phyloP scores from a whole-genome alignment of 2,888 invertebrate species.

The Agonopterix alstromeriana region DNA sequence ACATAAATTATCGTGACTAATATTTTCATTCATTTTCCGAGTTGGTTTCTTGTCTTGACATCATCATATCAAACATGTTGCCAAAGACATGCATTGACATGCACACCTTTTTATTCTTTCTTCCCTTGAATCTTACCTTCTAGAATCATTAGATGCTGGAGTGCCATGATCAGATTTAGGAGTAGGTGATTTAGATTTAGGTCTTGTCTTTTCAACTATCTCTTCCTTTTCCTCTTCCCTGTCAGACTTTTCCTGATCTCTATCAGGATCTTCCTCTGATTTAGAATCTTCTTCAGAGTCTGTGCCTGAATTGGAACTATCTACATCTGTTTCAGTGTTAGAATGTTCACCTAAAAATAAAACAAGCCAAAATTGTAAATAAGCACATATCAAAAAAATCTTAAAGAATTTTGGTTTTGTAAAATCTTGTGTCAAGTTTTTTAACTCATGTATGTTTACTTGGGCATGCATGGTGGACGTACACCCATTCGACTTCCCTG shows the following conservation, averaged over 20 bases:
- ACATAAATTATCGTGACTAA: no score
- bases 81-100: background rate
- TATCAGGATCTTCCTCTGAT: slow-evolving; percentile 51
- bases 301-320: slow-evolving; percentile 54
- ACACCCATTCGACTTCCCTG: no score
- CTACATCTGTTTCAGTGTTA: slow-evolving; percentile 70
- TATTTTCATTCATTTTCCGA: no score
- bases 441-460: background rate
- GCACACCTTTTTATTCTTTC: background rate
- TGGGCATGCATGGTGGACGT: no score
- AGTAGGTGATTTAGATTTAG: slow-evolving; percentile 52
- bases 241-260: slow-evolving; percentile 36
- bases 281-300: slow-evolving; percentile 62
- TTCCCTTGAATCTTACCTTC: slow-evolving; percentile 33
- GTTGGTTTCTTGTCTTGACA: no score
- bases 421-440: background rate
- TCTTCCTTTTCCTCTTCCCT: slow-evolving; percentile 57
- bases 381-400: background rate
- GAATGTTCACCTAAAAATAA: slow-evolving; percentile 59
- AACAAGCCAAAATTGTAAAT: slow-evolving; percentile 4
- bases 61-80: background rate
- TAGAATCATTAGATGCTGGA: slow-evolving; percentile 54
- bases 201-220: slow-evolving; percentile 33
- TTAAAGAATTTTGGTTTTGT: background rate
- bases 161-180: slow-evolving; percentile 44